Conservation (phyloP, 2,888 invertebrate genomes). For the Coleophora deauratella region DNA sequence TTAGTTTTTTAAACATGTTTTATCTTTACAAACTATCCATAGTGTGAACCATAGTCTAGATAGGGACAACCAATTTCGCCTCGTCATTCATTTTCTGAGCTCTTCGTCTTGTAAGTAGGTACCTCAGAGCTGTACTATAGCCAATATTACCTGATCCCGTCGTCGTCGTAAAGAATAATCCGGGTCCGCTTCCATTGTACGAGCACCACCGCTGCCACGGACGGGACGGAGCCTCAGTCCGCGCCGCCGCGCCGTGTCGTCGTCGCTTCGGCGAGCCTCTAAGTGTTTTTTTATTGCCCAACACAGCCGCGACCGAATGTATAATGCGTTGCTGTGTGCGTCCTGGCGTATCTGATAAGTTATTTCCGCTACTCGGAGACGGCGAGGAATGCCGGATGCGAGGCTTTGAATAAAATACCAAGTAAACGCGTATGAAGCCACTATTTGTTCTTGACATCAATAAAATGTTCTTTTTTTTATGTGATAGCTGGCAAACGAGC, state of each 20-base stretch:
- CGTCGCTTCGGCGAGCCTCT: slow-evolving; percentile 28
- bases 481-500: too few relatives aligned
- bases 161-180: slow-evolving; percentile 61
- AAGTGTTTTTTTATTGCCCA: slow-evolving; percentile 25
- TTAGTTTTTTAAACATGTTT: too few relatives aligned
- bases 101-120: too few relatives aligned
- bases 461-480: too few relatives aligned
- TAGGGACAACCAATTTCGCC: too few relatives aligned
- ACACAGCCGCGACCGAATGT: slow-evolving; percentile 19
- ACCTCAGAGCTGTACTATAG: too few relatives aligned
- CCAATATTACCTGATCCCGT: slow-evolving; percentile 58
- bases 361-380: slow-evolving; percentile 57
- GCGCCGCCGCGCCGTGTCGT: slow-evolving; percentile 38
- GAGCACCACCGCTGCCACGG: slow-evolving; percentile 31
- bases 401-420: slow-evolving; percentile 18
- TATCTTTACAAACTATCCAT: too few relatives aligned
- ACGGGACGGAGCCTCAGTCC: slow-evolving; percentile 43
- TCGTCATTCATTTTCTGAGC: too few relatives aligned
- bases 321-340: slow-evolving; percentile 25
- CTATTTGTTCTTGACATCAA: too few relatives aligned
- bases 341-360: slow-evolving; percentile 55
- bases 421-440: background rate
- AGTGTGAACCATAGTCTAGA: too few relatives aligned
- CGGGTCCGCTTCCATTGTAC: slow-evolving; percentile 50
- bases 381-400: slow-evolving; percentile 30